phyloP scores from a whole-genome alignment of 1,140 invertebrate genomes.

The Zaprionus vittiger region DNA sequence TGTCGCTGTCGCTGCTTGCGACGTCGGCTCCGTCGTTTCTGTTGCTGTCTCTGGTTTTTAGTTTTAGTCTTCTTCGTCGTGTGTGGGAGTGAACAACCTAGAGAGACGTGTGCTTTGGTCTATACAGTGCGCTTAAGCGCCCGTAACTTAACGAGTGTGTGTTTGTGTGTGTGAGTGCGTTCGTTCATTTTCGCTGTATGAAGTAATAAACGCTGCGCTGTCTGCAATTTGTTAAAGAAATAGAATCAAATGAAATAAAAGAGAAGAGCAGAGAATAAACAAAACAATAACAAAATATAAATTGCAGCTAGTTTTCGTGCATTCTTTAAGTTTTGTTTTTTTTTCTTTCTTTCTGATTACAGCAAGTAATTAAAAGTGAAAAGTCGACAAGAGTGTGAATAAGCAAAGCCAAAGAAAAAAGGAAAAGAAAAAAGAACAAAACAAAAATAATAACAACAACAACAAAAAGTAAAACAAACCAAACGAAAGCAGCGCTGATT shows the following conservation, averaged over 20 bases:
- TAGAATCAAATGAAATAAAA: conserved; percentile 19
- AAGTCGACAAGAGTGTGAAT: conserved; percentile 27
- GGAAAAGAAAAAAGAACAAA: neutral
- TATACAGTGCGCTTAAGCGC: conserved; percentile 13
- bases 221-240: conserved; percentile 61
- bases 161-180: conserved; percentile 12
- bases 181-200: conserved; percentile 53
- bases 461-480: conserved; percentile 17
- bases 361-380: conserved; percentile 52
- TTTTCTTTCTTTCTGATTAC: conserved; percentile 45
- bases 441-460: conserved; percentile 23
- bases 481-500: conserved; percentile 27
- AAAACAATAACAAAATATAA: conserved; percentile 51
- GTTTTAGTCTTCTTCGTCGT: conserved; percentile 57
- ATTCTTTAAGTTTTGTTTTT: conserved; percentile 27
- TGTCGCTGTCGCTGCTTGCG: conserved; percentile 20
- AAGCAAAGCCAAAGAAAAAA: conserved; percentile 1
- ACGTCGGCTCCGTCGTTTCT: conserved; percentile 6
- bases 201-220: conserved; percentile 70
- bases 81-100: conserved; percentile 64
- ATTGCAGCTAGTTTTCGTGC: conserved; percentile 28
- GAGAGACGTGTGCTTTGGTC: conserved; percentile 13
- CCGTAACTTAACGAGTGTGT: conserved; percentile 53
- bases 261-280: neutral
- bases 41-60: conserved; percentile 14